Evolutionary conservation across 1,140 invertebrate genomes (phyloP).

Genomic region (Tetragonula clypearis): DNA sequence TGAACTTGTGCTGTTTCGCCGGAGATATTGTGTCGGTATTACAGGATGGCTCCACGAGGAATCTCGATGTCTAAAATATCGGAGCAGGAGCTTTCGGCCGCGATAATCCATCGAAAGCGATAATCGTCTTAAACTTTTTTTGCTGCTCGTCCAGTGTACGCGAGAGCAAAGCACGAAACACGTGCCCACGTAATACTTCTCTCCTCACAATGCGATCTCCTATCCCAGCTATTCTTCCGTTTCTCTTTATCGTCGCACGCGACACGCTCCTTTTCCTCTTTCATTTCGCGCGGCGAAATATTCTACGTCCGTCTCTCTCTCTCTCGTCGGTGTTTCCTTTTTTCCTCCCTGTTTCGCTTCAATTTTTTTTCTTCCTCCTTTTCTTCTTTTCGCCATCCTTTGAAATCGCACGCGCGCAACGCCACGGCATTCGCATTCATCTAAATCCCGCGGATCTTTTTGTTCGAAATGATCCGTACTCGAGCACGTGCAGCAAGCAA

Average conservation of each 20-base stretch:
- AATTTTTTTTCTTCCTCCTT: neutral
- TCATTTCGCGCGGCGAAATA: neutral
- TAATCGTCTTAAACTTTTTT: neutral
- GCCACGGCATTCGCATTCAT: neutral
- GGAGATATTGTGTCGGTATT: too few relatives aligned
- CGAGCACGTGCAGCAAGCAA: conserved; percentile 2
- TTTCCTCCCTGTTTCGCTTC: too few relatives aligned
- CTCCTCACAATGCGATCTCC: neutral
- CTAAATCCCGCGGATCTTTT: neutral
- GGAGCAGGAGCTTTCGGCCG: too few relatives aligned
- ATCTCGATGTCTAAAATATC: too few relatives aligned
- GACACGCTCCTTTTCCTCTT: neutral
- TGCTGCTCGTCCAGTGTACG: neutral
- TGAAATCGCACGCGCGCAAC: neutral
- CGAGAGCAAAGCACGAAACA: neutral
- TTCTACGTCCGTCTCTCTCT: neutral
- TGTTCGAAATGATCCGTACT: neutral
- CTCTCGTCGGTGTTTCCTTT: neutral
- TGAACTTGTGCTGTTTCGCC: too few relatives aligned
- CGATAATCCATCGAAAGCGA: too few relatives aligned
- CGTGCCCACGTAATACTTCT: neutral
- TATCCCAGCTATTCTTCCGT: too few relatives aligned
- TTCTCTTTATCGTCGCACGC: neutral
- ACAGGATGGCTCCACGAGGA: too few relatives aligned
- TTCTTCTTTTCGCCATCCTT: neutral